Evolutionary conservation across 2,113 vertebrate species (phyloP), one percentile per base, ranked within the genome.

Genomic region (Ctenodactylus gundi): DNA sequence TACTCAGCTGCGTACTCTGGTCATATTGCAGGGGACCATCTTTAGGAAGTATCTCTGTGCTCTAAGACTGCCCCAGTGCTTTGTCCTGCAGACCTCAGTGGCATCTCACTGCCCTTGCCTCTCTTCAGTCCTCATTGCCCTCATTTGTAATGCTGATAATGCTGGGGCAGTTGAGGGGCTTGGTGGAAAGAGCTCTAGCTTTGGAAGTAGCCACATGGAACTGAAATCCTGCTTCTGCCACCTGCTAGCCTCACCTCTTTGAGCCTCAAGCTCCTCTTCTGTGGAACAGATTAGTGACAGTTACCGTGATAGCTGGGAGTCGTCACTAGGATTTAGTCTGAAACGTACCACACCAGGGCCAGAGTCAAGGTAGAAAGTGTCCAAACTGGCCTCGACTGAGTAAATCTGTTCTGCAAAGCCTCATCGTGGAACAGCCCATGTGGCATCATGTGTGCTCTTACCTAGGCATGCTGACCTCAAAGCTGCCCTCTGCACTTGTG

Each of bases 31-130:
- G 27, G 80, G 29, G 12, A 68, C 44, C 1, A 6, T n/a, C 41
- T 55, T 15, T 6, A 10, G 20, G n/a, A 44, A 23, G 3, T 29
- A 0, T 80, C 25, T 86, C 44, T 44, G 62, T 93, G 2, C 8
- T 70, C 2, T n/a, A 18, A 0, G 0, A 46, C 18, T 94, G 76
- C 68, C 0, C 0, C 0, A 4, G 34, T 17, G 4, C n/a, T n/a
- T 53, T 27, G 57, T 17, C n/a, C 18, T 6, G 2, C 31, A 46
- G 44, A n/a, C 20, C 44, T 20, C 21, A 65, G 46, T 82, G 49
- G 18, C 6, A 3, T 84, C 25, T 85, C 44, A 7, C 31, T 29
- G 44, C 17, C 0, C 41, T 31, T 82, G 68, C 53, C 70, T n/a
- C 29, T 21, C 67, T 51, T 21, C 15, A 12, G 46, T n/a, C n/a